phyloP scores from a whole-genome alignment of 1,140 invertebrate genomes.

The Trichogramma pretiosum region DNA sequence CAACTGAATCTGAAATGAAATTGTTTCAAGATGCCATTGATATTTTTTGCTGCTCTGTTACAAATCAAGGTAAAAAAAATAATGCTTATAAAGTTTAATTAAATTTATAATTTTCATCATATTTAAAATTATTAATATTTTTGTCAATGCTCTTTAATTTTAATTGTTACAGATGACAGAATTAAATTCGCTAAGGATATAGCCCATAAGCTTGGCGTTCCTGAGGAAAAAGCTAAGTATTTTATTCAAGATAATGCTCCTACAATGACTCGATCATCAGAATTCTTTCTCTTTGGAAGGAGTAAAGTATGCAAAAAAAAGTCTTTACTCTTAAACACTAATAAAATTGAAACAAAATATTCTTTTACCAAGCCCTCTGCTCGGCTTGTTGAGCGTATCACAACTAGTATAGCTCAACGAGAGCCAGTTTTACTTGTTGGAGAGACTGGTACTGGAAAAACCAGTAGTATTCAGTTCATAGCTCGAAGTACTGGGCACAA shows the following conservation, averaged over 20 bases:
- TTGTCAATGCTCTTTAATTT: too few species aligned
- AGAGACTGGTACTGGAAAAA: constrained; percentile 98
- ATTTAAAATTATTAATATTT: too few species aligned
- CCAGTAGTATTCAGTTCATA: constrained; percentile 89
- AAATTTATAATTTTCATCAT: too few species aligned
- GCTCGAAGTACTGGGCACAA: constrained; percentile 75
- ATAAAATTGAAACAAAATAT: constrained; percentile 52
- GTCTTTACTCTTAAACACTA: not conserved
- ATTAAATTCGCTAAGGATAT: constrained; percentile 68
- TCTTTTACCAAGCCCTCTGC: constrained; percentile 72
- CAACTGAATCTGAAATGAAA: constrained; percentile 63
- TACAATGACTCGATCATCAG: constrained; percentile 49
- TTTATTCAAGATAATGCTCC: constrained; percentile 62
- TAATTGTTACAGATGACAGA: too few species aligned
- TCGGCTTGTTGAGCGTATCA: constrained; percentile 78
- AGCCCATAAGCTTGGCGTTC: constrained; percentile 72
- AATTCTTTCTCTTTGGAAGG: constrained; percentile 50
- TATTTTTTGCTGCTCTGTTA: constrained; percentile 74
- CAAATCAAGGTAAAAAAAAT: constrained; percentile 43
- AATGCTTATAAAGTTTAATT: constrained; percentile 11
- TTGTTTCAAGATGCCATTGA: constrained; percentile 86
- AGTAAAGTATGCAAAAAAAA: constrained; percentile 40
- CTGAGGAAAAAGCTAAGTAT: constrained; percentile 73
- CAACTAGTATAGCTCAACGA: constrained; percentile 67
- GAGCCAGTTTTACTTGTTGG: constrained; percentile 94